Evolutionary conservation across 2,113 vertebrate genomes (phyloP).

Genomic region (Acinonyx jubatus): DNA sequence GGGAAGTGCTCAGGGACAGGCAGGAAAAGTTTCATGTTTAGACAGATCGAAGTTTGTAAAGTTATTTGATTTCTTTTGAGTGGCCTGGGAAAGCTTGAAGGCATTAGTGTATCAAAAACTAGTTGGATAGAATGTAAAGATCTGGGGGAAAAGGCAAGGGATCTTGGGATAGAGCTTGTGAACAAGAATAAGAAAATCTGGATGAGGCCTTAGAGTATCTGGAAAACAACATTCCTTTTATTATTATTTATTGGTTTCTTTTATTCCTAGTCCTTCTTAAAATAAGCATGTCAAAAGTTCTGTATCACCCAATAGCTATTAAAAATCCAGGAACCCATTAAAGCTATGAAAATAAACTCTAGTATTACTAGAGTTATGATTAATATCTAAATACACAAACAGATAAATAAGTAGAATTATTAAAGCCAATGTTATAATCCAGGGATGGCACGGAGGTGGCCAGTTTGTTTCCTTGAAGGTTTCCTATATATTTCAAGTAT

Average conservation of each 20-base stretch:
- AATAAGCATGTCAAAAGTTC: neutral
- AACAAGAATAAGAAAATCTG: constrained; percentile 4
- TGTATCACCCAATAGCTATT: neutral
- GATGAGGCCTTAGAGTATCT: neutral
- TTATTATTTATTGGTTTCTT: neutral
- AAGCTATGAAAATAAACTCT: neutral
- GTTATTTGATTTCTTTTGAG: neutral
- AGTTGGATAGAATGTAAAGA: neutral
- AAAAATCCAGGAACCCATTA: neutral
- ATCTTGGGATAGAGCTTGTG: neutral
- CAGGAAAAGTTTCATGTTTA: constrained; percentile 29
- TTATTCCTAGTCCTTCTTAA: neutral
- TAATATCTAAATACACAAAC: constrained; percentile 32
- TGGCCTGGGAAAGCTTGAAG: neutral
- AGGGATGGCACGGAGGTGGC: neutral
- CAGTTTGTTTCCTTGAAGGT: constrained; percentile 41
- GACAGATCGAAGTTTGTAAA: neutral
- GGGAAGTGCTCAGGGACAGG: neutral
- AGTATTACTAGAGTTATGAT: constrained; percentile 18
- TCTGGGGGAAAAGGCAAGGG: neutral
- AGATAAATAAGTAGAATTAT: constrained; percentile 16
- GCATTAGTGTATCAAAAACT: constrained; percentile 4
- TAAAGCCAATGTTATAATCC: constrained; percentile 25
- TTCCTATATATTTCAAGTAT: constrained; percentile 56
- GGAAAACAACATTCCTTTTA: neutral